Conservation (phyloP, 2,888 invertebrate genomes). For the Drosophila peninsularis region DNA sequence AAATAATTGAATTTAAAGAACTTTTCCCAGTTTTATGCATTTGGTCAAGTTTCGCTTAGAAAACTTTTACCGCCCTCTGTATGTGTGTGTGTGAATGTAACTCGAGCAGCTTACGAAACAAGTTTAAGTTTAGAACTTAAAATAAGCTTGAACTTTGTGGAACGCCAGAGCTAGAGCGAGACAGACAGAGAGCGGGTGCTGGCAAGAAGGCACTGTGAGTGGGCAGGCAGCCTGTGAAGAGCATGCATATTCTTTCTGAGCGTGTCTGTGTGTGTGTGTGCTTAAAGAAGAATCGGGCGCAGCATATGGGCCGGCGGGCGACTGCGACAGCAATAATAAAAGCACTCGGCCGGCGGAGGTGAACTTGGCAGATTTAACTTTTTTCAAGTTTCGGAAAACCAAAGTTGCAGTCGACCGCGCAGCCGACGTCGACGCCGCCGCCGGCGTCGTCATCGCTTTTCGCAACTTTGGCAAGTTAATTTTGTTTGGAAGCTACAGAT, state of each 20-base stretch:
- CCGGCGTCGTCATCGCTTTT: constrained; percentile 21
- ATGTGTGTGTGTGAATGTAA: background rate
- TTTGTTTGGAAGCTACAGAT: constrained; percentile 82
- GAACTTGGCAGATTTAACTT: constrained; percentile 79
- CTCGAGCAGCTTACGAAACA: constrained; percentile 64
- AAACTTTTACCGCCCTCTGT: constrained; percentile 51
- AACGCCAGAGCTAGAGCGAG: constrained; percentile 17
- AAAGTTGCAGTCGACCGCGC: constrained; percentile 45
- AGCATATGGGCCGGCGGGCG: background rate
- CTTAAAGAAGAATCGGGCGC: constrained; percentile 41
- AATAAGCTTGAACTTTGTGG: constrained; percentile 60
- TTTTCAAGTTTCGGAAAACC: constrained; percentile 74
- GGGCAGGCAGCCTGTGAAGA: constrained; percentile 2
- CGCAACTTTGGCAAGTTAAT: constrained; percentile 78
- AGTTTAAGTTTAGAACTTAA: constrained; percentile 72
- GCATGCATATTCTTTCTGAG: constrained; percentile 9
- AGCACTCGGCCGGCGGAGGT: constrained; percentile 64
- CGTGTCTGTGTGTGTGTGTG: constrained; percentile 6
- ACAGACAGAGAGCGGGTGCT: background rate
- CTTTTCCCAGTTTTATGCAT: constrained; percentile 2
- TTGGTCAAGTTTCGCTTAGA: constrained; percentile 27
- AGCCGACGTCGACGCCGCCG: constrained; percentile 11
- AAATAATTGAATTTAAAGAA: background rate
- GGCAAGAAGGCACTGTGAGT: background rate
- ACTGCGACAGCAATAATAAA: constrained; percentile 44